phyloP scores from a whole-genome alignment of 2,888 invertebrate species.

The Blastobasis lacticolella region DNA sequence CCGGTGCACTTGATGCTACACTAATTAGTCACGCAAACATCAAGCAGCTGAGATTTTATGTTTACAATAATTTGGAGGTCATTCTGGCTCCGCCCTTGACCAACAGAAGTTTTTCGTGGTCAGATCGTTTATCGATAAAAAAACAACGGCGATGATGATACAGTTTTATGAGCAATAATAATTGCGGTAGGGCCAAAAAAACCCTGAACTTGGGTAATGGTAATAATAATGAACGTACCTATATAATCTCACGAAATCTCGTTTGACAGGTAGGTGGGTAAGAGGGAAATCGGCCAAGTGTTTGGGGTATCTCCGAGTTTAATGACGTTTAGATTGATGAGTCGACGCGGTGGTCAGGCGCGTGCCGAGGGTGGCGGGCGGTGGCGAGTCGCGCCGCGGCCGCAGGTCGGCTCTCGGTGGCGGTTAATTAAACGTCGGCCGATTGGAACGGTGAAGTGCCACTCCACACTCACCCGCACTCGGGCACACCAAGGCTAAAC shows the following conservation, averaged over 20 bases:
- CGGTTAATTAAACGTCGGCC: slow-evolving; percentile 56
- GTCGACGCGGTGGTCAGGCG: slow-evolving; percentile 12
- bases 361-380: slow-evolving; percentile 39
- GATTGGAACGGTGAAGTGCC: slow-evolving; percentile 69
- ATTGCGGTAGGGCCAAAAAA: not conserved
- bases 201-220: not conserved
- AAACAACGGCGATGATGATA: slow-evolving; percentile 23
- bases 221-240: not conserved
- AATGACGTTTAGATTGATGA: slow-evolving; percentile 3
- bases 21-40: slow-evolving; percentile 42
- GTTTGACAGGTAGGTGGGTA: too few species aligned
- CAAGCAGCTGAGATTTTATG: slow-evolving; percentile 28
- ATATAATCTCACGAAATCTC: too few species aligned
- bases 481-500: slow-evolving; percentile 62
- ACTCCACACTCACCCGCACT: slow-evolving; percentile 24
- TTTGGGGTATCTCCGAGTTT: too few species aligned
- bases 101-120: slow-evolving; percentile 46
- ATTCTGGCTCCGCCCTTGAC: slow-evolving; percentile 45
- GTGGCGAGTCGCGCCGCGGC: slow-evolving; percentile 7
- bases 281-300: too few species aligned
- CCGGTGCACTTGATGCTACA: slow-evolving; percentile 4
- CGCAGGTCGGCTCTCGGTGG: slow-evolving; percentile 24
- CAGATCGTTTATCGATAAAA: slow-evolving; percentile 33
- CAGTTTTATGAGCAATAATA: slow-evolving; percentile 6
- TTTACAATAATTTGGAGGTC: slow-evolving; percentile 45